Evolutionary conservation across 2,797 vertebrate genomes (phyloP).

Genomic region (Enteromius fasciolatus): DNA sequence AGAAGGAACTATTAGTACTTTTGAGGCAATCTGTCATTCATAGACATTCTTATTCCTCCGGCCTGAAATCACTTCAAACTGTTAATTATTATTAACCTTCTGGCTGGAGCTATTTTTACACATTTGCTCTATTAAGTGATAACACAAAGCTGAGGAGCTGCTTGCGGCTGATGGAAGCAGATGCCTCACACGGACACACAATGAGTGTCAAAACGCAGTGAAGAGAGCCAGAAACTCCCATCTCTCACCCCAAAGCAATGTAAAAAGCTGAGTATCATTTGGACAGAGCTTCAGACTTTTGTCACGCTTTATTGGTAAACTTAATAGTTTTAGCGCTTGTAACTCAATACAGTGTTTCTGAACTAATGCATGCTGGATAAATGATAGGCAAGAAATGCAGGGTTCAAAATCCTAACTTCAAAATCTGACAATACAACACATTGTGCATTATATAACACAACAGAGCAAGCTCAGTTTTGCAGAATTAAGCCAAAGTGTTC

Average conservation of each 20-base stretch:
- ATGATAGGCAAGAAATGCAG: not conserved
- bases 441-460: not conserved
- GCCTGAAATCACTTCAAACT: conserved; percentile 12
- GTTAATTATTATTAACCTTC: conserved; percentile 21
- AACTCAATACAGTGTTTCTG: not conserved
- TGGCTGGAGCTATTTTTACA: conserved; percentile 20
- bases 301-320: not conserved
- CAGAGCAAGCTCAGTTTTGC: not conserved
- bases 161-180: conserved; percentile 24
- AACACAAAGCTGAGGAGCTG: not conserved
- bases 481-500: not conserved
- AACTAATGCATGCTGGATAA: not conserved
- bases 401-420: not conserved
- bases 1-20: not conserved
- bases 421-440: not conserved
- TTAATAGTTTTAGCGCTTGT: not conserved
- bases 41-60: not conserved
- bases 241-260: not conserved
- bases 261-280: not conserved
- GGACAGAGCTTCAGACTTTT: not conserved
- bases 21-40: conserved; percentile 14
- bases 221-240: not conserved
- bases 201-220: not conserved
- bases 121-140: conserved; percentile 30
- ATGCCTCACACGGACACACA: not conserved